Percentiles rank a stretch among this genome's conserved stretches.
These are phyloP conservation scores for Rhagium mordax DNA, from an alignment of 2,888 invertebrate genomes.

Conservation along the genomic window DNA sequence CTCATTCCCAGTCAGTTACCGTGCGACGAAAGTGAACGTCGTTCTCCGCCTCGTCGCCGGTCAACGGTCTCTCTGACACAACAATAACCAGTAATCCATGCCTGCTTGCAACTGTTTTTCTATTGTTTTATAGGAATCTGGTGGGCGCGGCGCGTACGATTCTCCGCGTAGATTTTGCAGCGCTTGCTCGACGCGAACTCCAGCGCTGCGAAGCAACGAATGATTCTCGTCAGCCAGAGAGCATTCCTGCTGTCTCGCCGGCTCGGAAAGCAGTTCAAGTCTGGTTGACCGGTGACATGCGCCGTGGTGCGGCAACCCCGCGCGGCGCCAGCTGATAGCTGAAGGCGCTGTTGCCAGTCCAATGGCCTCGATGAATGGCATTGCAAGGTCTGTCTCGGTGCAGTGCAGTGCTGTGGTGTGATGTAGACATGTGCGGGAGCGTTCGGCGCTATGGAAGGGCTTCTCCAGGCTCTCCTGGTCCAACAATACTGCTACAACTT, in stretches of 20 bases:
- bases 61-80: constrained; percentile 36
- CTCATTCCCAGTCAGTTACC: constrained; percentile 20
- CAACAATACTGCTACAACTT: constrained; percentile 63
- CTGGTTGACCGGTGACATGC: constrained; percentile 48
- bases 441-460: constrained; percentile 68
- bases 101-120: background rate
- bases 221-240: constrained; percentile 29
- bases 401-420: constrained; percentile 66
- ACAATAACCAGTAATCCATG: constrained; percentile 5
- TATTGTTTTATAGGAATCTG: background rate
- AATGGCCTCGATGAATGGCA: constrained; percentile 81
- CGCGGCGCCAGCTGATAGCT: constrained; percentile 67
- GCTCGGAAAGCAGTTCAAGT: constrained; percentile 41
- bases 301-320: constrained; percentile 47
- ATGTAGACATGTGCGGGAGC: constrained; percentile 61
- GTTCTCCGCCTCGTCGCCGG: constrained; percentile 30
- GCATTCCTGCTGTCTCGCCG: constrained; percentile 23
- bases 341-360: constrained; percentile 70
- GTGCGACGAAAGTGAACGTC: constrained; percentile 49
- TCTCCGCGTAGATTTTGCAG: background rate
- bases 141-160: background rate
- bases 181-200: constrained; percentile 37
- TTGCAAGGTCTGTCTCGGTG: constrained; percentile 72
- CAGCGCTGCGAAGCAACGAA: constrained; percentile 30
- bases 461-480: constrained; percentile 69